Base-by-base conservation (phyloP, 2,888 invertebrate species). In the Heliconius cydno region DNA sequence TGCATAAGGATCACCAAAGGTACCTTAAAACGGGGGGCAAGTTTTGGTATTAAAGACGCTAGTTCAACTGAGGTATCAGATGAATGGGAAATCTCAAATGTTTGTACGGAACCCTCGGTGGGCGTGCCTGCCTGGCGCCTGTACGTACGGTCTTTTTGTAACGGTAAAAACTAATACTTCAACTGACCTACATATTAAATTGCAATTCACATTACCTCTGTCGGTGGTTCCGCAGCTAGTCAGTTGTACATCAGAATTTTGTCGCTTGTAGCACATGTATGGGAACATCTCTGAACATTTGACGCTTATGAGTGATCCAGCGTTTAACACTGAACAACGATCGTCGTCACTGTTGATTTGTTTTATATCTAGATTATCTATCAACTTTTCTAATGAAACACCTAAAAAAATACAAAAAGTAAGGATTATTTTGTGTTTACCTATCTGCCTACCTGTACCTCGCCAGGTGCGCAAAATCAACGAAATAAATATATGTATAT, bases 191-290 rank as follows among this genome's bases (percentile, higher is more conserved):
- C 46, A 46, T 46, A 46, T 46, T 46, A 46, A 46, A 15, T 57
- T 22, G 2, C 12, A 25, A 65, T 65, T 19, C 13, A 28, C 60
- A 22, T 25, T 77, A 85, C 85, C 83, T 52, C 46, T 67, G 34
- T 86, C 86, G 1, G 74, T 68, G 15, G 83, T 85, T 15, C 84
- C 86, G 74, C 86, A 85, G 12, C 68, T 71, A 46, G 75, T 84
- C 1, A 81, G n/a, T 1, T 74, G n/a, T 22, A 78, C 28, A 9
- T 63, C 68, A 1, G 19, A 30, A 2, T 78, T 82, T 2, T 66
- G 79, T 72, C 79, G 80, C 67, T 82, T 83, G 78, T 79, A 85
- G 70, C 85, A 85, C 22, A 84, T 63, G 63, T 82, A 84, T 0
- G 85, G 83, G 28, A 77, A 81, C 15, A 80, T 66, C 6, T 82